These are phyloP conservation scores for Amphimedon queenslandica DNA, from an alignment of 37 sponge, comb jelly and placozoan species.

Conservation along the genomic window DNA sequence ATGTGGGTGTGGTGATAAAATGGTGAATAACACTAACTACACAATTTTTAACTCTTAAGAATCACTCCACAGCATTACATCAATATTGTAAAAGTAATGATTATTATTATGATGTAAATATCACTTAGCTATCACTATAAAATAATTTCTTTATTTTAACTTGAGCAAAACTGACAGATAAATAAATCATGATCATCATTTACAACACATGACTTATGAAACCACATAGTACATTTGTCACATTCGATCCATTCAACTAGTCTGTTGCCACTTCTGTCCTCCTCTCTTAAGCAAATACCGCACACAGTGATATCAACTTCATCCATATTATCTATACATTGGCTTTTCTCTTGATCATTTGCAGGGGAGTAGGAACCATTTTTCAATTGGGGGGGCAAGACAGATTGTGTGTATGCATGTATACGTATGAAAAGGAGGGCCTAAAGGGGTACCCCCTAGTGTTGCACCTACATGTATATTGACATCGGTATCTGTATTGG, in stretches of 20 bases:
- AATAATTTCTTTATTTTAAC: neutral
- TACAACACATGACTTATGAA: neutral
- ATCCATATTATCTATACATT: neutral
- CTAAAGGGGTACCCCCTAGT: no score
- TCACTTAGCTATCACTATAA: no score
- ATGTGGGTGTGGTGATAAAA: neutral
- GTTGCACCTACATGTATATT: no score
- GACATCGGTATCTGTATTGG: no score
- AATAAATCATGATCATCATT: neutral
- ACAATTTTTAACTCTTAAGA: no score
- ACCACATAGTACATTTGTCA: conserved; percentile 1
- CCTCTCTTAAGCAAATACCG: neutral
- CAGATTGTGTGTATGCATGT: no score
- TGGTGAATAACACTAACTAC: neutral
- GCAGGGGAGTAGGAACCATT: no score
- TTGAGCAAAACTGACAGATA: neutral
- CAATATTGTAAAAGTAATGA: no score
- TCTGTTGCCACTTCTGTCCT: neutral
- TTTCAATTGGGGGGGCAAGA: no score
- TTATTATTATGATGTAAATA: no score
- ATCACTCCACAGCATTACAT: no score
- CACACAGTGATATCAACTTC: neutral
- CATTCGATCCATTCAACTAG: conserved; percentile 5
- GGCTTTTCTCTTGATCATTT: neutral
- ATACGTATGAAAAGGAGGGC: no score